phyloP scores from a whole-genome alignment of 1,140 invertebrate genomes.

The Trissolcus basalis region DNA sequence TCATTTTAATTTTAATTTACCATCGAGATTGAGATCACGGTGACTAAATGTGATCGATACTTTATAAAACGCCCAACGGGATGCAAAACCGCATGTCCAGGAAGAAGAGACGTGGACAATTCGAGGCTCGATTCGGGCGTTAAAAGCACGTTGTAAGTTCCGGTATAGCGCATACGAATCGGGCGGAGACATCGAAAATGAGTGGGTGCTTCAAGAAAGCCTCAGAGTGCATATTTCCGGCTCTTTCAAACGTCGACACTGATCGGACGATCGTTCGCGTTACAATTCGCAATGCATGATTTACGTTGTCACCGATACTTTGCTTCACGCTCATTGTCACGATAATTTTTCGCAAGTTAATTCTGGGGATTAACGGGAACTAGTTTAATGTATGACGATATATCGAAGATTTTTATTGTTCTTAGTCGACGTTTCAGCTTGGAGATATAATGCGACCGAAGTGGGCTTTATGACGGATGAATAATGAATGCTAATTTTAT shows the following conservation, averaged over 20 bases:
- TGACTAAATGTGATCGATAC: too few relatives aligned
- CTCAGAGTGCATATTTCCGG: conserved; percentile 43
- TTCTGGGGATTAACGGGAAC: neutral
- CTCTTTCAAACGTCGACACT: conserved; percentile 13
- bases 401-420: neutral
- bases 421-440: neutral
- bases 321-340: neutral
- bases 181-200: conserved; percentile 60
- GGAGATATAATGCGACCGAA: neutral
- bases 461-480: neutral
- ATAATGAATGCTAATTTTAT: neutral
- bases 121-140: too few relatives aligned
- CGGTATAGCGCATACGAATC: conserved; percentile 38
- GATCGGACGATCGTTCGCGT: conserved; percentile 17
- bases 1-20: too few relatives aligned
- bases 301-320: conserved; percentile 1
- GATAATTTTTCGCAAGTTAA: too few relatives aligned
- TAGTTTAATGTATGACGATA: neutral
- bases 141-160: conserved; percentile 60
- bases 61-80: too few relatives aligned
- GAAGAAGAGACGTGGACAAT: conserved; percentile 59
- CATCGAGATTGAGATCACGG: too few relatives aligned
- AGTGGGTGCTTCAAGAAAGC: conserved; percentile 62
- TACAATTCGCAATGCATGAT: conserved; percentile 8
- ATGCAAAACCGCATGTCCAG: conserved; percentile 39